Percentiles rank a stretch among this genome's conserved stretches.
Conservation (phyloP, 2,113 vertebrate genomes). For the Ictidomys tridecemlineatus region DNA sequence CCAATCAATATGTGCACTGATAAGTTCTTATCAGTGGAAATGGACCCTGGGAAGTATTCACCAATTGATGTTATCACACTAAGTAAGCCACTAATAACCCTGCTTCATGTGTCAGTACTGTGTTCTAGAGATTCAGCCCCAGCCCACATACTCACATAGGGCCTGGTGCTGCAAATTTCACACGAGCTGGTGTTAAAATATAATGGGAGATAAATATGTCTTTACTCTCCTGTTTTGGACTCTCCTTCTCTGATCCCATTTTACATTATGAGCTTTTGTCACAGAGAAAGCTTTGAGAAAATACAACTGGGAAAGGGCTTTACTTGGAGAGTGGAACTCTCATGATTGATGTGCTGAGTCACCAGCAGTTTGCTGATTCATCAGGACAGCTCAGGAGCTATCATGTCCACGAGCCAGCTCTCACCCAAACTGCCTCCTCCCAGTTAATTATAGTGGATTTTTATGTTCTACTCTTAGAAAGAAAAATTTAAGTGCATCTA, state of each 20-base stretch:
- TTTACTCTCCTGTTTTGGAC: not conserved
- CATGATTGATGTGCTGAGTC: not conserved
- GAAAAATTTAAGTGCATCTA: not conserved
- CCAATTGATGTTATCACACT: constrained; percentile 81
- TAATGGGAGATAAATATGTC: not conserved
- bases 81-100: constrained; percentile 69
- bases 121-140: constrained; percentile 53
- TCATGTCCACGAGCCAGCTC: not conserved
- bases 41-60: constrained; percentile 81
- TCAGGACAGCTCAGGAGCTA: not conserved
- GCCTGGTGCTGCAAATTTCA: not conserved
- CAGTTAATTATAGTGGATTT: not conserved
- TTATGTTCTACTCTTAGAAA: constrained; percentile 32
- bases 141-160: not conserved
- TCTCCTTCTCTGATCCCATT: not conserved
- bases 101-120: constrained; percentile 75
- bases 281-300: not conserved
- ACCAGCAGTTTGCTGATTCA: constrained; percentile 1
- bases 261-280: not conserved
- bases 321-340: not conserved
- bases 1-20: constrained; percentile 86
- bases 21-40: constrained; percentile 87
- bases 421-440: not conserved
- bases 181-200: not conserved
- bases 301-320: not conserved